Base-by-base conservation (phyloP, 1,140 invertebrate genomes). In the Nymphalis io region DNA sequence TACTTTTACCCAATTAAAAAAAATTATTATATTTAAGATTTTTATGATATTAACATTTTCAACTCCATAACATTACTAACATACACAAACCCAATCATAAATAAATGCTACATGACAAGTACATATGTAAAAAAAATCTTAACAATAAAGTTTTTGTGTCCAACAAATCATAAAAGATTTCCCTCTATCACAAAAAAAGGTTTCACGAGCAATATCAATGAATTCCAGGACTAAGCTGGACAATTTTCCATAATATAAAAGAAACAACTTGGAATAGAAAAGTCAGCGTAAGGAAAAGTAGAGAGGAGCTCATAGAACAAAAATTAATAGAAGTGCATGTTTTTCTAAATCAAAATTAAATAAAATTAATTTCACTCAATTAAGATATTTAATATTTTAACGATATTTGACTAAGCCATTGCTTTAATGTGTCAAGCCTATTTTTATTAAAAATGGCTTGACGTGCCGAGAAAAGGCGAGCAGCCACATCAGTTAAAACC, bases 151-250 rank as follows among this genome's bases (percentile, higher is more conserved):
- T 46, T 46, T n/a, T 46, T 46, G 42, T 46, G n/a, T 46, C 42
- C 42, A 16, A 46, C 42, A 46, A 46, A 46, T 46, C 42, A 46
- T 46, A 46, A 46, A 44, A 46, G 15, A 15, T 3, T 46, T 33
- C 10, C 27, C 10, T 33, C 27, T 33, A 8, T n/a, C 42, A 18
- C 42, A 16, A 46, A 46, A 42, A 46, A 46, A 46, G 42, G 42
- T 46, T n/a, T 46, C 42, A 46, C 42, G 42, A 18, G 15, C 42
- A 46, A 46, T 46, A 46, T 18, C 42, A 46, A 46, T 46, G 42
- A 46, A 46, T 46, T 46, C n/a, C 42, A 46, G 42, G 42, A 46
- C n/a, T 46, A 46, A 46, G n/a, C 42, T 46, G 42, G 42, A 46
- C 42, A 16, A 46, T 46, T n/a, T 46, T 46, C 42, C 2, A 46